A percentile compares a stretch with the other conserved stretches of the same genome.
Conservation (phyloP, 2,113 vertebrate species). For the Ageneiosus marmoratus region DNA sequence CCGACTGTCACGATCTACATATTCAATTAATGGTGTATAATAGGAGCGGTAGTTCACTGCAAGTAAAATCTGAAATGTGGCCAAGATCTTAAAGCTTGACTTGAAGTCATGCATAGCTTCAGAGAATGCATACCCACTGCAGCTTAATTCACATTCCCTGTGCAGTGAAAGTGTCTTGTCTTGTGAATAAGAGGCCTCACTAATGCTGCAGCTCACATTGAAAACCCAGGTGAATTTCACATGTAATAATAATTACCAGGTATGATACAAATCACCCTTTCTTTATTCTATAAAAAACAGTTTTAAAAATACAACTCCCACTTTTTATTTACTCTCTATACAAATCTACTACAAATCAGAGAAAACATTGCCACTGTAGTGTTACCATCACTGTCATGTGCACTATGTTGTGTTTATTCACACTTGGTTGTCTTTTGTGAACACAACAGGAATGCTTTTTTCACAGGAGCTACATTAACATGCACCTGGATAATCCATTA, state of each 20-base stretch:
- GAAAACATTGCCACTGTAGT: background rate
- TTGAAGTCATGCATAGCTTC: background rate
- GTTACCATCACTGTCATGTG: background rate
- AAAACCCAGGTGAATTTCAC: conserved; percentile 43
- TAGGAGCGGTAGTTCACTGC: background rate
- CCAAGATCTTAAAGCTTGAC: conserved; percentile 6
- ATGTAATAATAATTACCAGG: background rate
- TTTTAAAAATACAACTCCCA: background rate
- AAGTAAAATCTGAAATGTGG: conserved; percentile 8
- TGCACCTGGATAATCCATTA: background rate
- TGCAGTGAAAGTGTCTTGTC: conserved; percentile 25
- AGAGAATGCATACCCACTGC: conserved; percentile 1
- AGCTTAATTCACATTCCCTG: conserved; percentile 39
- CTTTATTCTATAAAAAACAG: background rate
- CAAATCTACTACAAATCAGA: background rate
- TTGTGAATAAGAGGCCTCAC: conserved; percentile 34
- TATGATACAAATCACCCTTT: background rate
- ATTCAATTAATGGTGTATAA: conserved; percentile 18
- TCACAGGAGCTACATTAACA: background rate
- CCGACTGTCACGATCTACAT: background rate
- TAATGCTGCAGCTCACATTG: conserved; percentile 36
- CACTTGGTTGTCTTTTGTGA: background rate
- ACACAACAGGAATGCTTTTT: background rate
- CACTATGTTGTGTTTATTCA: background rate
- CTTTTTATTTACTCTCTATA: background rate